Percentiles rank a stretch among this genome's conserved stretches.
Evolutionary conservation across 2,113 vertebrate genomes (phyloP).

Genomic region (Chloebia gouldiae): DNA sequence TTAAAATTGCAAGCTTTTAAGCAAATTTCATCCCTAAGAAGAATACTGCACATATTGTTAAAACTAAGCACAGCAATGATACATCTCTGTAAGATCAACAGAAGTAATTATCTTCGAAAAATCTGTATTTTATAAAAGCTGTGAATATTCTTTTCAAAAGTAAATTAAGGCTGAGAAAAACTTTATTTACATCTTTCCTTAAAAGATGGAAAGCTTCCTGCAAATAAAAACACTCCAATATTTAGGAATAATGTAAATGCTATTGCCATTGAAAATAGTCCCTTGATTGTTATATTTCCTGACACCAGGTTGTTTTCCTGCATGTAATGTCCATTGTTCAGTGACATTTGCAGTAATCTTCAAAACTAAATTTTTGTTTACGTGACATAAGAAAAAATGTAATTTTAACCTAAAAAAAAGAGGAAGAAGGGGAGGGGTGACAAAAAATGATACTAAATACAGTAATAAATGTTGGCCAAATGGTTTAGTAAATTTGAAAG

Average conservation of each 20-base stretch:
- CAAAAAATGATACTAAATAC: background rate
- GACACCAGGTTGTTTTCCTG: slow-evolving; percentile 67
- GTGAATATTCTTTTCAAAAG: background rate
- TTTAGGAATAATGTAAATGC: background rate
- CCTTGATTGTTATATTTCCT: slow-evolving; percentile 70
- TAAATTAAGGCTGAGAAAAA: background rate
- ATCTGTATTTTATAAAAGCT: background rate
- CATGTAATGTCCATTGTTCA: slow-evolving; percentile 63
- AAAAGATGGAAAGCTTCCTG: background rate
- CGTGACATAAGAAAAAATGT: slow-evolving; percentile 2
- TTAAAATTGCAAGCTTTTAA: background rate
- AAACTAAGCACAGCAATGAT: background rate
- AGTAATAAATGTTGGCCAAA: background rate
- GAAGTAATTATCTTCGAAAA: background rate
- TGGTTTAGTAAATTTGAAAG: background rate
- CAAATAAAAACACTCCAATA: background rate
- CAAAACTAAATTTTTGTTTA: slow-evolving; percentile 45
- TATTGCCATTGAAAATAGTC: slow-evolving; percentile 15
- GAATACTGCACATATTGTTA: background rate
- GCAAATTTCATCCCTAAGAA: background rate
- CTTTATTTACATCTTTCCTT: background rate
- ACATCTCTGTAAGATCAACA: background rate
- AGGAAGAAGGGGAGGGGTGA: background rate
- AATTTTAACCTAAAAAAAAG: background rate
- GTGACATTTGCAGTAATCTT: slow-evolving; percentile 70